A percentile compares a stretch with the other conserved stretches of the same genome.
These are phyloP conservation scores for Drosophila setifemur DNA, from an alignment of 1,140 invertebrate species.

Conservation along the genomic window DNA sequence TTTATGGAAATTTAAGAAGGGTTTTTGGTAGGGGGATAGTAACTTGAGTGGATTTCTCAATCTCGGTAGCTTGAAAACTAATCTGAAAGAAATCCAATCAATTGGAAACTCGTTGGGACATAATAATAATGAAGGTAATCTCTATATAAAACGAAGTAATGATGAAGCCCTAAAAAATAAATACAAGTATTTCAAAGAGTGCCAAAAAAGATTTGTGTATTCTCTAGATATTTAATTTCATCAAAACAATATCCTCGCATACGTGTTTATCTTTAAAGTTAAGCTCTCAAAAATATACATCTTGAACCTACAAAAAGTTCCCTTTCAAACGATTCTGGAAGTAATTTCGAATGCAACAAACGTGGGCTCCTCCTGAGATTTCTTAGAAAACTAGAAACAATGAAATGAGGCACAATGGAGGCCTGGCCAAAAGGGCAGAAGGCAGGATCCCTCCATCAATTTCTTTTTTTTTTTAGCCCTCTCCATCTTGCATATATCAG, in stretches of 20 bases:
- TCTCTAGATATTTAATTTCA: too few relatives aligned
- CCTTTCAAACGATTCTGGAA: not conserved
- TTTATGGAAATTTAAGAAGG: slow-evolving; percentile 56
- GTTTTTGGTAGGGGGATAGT: slow-evolving; percentile 17
- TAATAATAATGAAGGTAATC: slow-evolving; percentile 42
- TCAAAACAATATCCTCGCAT: too few relatives aligned
- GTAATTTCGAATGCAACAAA: slow-evolving; percentile 22
- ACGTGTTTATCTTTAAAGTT: not conserved
- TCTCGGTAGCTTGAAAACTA: slow-evolving; percentile 46
- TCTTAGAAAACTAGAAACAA: slow-evolving; percentile 44
- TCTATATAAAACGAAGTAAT: not conserved
- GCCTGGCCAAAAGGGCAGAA: not conserved
- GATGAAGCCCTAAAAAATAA: slow-evolving; percentile 7
- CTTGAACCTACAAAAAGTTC: not conserved
- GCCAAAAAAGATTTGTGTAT: too few relatives aligned
- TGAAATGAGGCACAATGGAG: slow-evolving; percentile 26
- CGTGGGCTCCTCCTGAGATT: slow-evolving; percentile 10
- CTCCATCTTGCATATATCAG: slow-evolving; percentile 23
- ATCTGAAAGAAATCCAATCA: slow-evolving; percentile 37
- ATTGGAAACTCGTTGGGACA: slow-evolving; percentile 45
- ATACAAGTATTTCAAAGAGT: too few relatives aligned
- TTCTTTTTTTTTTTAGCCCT: not conserved
- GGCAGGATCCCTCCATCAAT: slow-evolving; percentile 1
- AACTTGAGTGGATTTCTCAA: slow-evolving; percentile 47
- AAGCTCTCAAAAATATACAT: not conserved